Conservation (phyloP, 2,797 vertebrate species). For the Lutjanus argentimaculatus region DNA sequence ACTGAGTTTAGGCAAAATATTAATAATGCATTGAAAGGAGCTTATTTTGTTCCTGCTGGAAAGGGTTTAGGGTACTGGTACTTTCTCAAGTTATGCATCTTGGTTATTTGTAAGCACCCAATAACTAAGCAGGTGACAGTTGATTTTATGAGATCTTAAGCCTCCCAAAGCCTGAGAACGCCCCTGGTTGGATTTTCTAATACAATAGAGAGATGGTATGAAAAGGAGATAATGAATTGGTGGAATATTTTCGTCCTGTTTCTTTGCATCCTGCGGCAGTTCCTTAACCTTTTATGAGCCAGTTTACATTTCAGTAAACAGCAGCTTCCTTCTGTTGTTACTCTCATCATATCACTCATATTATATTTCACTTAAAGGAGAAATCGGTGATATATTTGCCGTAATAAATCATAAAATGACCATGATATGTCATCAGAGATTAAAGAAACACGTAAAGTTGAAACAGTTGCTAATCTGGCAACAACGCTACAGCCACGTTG, state of each 20-base stretch:
- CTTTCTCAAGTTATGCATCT: conserved; percentile 83
- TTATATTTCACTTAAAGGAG: background rate
- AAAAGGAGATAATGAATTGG: conserved; percentile 81
- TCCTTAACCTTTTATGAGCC: conserved; percentile 63
- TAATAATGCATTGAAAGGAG: conserved; percentile 85
- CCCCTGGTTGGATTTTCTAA: conserved; percentile 76
- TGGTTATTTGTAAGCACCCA: conserved; percentile 87
- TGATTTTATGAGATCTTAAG: conserved; percentile 88
- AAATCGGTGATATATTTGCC: too few species aligned
- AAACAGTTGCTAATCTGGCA: too few species aligned
- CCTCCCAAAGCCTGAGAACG: conserved; percentile 80
- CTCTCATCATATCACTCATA: background rate
- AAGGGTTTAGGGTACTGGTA: conserved; percentile 78
- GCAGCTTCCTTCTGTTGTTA: conserved; percentile 8
- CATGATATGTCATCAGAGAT: too few species aligned
- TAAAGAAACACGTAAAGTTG: too few species aligned
- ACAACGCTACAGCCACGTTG: too few species aligned
- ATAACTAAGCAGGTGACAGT: conserved; percentile 86
- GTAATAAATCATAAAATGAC: too few species aligned
- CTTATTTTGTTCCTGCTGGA: conserved; percentile 78
- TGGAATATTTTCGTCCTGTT: conserved; percentile 68
- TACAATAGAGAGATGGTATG: conserved; percentile 77
- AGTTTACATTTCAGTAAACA: conserved; percentile 54
- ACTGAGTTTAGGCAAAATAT: conserved; percentile 86
- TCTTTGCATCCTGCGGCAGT: conserved; percentile 66